Conservation (phyloP, 2,113 vertebrate genomes). For the Gadus macrocephalus region DNA sequence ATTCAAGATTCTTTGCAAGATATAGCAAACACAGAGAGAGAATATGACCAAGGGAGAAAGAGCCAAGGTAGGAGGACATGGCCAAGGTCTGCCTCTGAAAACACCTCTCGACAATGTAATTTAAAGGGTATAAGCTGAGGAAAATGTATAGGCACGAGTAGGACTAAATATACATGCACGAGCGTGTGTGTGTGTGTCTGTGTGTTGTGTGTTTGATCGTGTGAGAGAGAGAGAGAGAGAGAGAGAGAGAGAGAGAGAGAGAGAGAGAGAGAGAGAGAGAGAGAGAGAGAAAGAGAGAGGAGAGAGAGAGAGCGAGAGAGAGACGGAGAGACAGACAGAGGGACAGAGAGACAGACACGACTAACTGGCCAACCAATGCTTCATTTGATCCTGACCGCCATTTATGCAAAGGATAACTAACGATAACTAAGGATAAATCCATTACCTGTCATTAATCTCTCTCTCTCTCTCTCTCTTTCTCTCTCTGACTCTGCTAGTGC, state of each 20-base stretch:
- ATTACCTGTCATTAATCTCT: not conserved
- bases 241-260: too few species aligned
- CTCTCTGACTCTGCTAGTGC: not conserved
- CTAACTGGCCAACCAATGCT: too few species aligned
- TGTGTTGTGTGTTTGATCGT: not conserved
- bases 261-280: too few species aligned
- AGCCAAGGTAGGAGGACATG: not conserved
- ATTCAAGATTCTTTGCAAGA: not conserved
- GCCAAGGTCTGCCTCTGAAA: slow-evolving; percentile 6
- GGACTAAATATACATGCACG: not conserved
- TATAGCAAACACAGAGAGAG: not conserved
- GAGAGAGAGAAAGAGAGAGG: too few species aligned
- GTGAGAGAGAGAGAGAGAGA: too few species aligned
- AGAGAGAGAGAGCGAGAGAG: not conserved
- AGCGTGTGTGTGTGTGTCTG: slow-evolving; percentile 5
- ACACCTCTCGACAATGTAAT: slow-evolving; percentile 6
- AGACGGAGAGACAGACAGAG: too few species aligned
- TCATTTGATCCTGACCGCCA: too few species aligned
- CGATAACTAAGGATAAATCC: too few species aligned
- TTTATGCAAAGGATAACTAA: too few species aligned
- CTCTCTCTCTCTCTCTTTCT: not conserved
- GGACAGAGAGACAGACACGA: too few species aligned
- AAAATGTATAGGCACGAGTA: slow-evolving; percentile 1
- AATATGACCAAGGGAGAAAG: not conserved
- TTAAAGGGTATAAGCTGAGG: slow-evolving; percentile 2